Evolutionary conservation across 1,140 invertebrate genomes (phyloP), one percentile per base, ranked within the genome.

Genomic region (Eumaeus atala): DNA sequence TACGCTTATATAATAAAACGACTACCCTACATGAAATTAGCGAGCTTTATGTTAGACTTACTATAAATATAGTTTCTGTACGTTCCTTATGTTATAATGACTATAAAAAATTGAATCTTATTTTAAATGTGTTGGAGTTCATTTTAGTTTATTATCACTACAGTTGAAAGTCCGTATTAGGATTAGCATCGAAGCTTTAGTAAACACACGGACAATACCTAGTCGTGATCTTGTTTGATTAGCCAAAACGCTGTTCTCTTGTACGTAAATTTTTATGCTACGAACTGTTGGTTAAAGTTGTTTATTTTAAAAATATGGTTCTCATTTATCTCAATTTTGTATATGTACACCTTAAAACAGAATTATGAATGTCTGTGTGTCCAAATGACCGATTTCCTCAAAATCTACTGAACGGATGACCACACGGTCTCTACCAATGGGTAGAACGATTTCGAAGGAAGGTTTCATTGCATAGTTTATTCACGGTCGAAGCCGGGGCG

Each of bases 141-240:
- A 52, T 35, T 33, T 52, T 21, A 28, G n/a, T 33, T 35, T 44
- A 48, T 35, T 33, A 51, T 51, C 36, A 28, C 18, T 11, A 18
- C 21, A 40, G 21, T 50, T 47, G 17, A 10, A 14, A 35, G 10
- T 50, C 48, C 21, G n/a, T 42, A 18, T 14, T 34, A 53, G 51
- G 51, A 53, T 53, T 53, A 53, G 51, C 51, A 40, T 33, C 38
- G 56, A 40, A 61, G 53, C 51, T 56, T n/a, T 53, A 53, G 62
- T 62, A 57, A 67, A 63, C 58, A 58, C 38, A 37, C 64, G 60
- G 61, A 67, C 67, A 56, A 67, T 59, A 53, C 60, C 62, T 44
- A 60, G 64, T 62, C 58, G 54, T 61, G 58, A 51, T 48, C 58
- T 52, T 70, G 62, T 72, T 70, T 70, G 63, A 52, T 56, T 62